Evolutionary conservation across 2,113 vertebrate species (phyloP), one percentile per base, ranked within the genome.

Genomic region (Microcebus griseorufus): DNA sequence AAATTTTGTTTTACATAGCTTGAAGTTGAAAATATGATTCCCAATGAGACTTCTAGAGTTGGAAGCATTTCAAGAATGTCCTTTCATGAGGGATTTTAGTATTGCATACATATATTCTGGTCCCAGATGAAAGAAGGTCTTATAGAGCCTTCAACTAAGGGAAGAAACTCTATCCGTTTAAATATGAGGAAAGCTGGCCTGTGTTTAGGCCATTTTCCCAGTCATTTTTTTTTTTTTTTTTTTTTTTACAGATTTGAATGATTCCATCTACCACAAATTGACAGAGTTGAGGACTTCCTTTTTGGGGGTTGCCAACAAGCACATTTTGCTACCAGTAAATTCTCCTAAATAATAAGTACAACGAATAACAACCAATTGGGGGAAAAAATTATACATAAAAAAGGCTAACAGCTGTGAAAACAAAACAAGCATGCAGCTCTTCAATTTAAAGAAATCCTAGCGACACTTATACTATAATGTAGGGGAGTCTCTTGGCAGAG

Each of bases 281-380:
- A 95, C 55, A 87, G 72, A 93, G 27, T 90, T 82, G 93, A 86
- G 3, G 76, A 51, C 42, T 62, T 97, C 51, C 51, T 88, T 80
- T 97, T 96, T 88, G 14, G 20, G 34, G 25, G 29, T 78, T 95
- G 20, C 23, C 76, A 83, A 62, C 51, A 83, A 92, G 64, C 92
- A 78, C 55, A 37, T 94, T 72, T 96, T 96, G 73, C 84, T 94
- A 97, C 80, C 83, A 84, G 62, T 96, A 89, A 96, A 88, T 96
- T 72, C 70, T 88, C 86, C 78, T 96, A 70, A 95, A 97, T 95
- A 95, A 94, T 86, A 93, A 92, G 55, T 27, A 73, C 37, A 10
- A 78, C 94, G 88, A 93, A 75, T 78, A 93, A 88, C 45, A 76
- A 95, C 42, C n/a, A 42, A 70, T 79, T 96, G 73, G 67, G 83